A percentile compares a stretch with the other conserved stretches of the same genome.
Evolutionary conservation across 2,797 vertebrate genomes (phyloP).

Genomic region (Myotis daubentonii): DNA sequence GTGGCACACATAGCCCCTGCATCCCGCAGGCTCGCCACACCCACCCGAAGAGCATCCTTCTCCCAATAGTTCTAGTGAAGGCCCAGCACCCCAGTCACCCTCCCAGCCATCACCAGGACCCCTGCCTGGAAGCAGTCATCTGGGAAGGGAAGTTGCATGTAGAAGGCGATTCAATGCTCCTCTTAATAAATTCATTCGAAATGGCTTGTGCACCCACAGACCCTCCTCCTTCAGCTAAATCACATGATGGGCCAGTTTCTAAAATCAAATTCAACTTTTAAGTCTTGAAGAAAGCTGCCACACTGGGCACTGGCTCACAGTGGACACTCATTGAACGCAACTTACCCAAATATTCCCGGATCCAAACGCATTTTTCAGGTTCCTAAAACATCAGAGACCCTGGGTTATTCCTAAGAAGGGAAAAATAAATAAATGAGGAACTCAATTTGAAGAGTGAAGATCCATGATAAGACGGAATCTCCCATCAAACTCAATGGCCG

Average conservation of each 20-base stretch:
- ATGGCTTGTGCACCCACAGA: not conserved
- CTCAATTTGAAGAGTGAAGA: not conserved
- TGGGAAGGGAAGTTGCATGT: not conserved
- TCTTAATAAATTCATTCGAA: not conserved
- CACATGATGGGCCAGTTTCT: not conserved
- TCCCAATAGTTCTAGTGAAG: not conserved
- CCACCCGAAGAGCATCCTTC: not conserved
- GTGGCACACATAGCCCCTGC: not conserved
- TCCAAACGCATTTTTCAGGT: not conserved
- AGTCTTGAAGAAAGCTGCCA: not conserved
- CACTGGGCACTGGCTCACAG: not conserved
- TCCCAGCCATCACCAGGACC: not conserved
- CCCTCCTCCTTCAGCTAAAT: not conserved
- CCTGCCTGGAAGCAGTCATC: not conserved
- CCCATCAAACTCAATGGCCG: not conserved
- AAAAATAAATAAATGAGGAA: not conserved
- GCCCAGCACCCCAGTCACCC: not conserved
- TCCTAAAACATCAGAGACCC: not conserved
- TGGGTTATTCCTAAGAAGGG: not conserved
- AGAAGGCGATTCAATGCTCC: not conserved
- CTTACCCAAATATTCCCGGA: not conserved
- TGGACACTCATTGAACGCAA: not conserved
- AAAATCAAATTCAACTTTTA: not conserved
- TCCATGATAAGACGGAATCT: not conserved
- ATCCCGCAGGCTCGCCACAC: not conserved